Base-by-base conservation (phyloP, 2,888 invertebrate genomes). In the Cephalotes varians region DNA sequence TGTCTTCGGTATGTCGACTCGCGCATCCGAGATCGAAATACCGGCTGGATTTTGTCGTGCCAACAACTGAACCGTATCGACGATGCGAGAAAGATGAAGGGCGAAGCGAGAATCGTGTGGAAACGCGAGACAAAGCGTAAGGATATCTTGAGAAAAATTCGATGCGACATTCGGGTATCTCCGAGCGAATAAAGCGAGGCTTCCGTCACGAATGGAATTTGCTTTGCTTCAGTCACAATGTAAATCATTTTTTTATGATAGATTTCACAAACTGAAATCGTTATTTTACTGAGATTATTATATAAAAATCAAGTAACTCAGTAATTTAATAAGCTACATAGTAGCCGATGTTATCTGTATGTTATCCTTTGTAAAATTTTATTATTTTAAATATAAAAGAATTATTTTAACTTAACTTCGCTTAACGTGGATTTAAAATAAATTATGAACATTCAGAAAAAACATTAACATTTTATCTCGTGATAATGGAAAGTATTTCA, bases 21-120 rank as follows among this genome's bases (percentile, higher is more conserved):
- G 91, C 89, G 90, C 87, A 91, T 91, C 88, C 89, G 87, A 90
- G 92, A 91, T 91, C 90, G 90, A 93, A 90, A 93, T 91, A 92
- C 90, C 44, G 90, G 88, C 77, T 73, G 84, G 90, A 73, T 89
- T 91, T 93, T 91, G 91, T 93, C 92, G 93, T 92, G 93, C 92
- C 92, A 93, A 92, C 34, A 74, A 49, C 12, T 34, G 34, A 47
- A 62, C 25, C 18, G 21, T 49, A 64, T 49, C 34, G 65, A 74
- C 28, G 56, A 28, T 56, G 37, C 12, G 25, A 37, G 25, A 56
- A 34, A 51, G 51, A 69, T 18, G 49, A 51, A 51, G 69, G 34
- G 21, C 49, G 9, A 21, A 15, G 31, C 49, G 7, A 49, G 15
- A 49, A n/a, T 31, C 31, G 58, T n/a, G n/a, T 12, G 28, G 15